Percentiles rank a stretch among this genome's conserved stretches.
Evolutionary conservation across 2,113 vertebrate genomes (phyloP).

Genomic region (Elephas maximus): DNA sequence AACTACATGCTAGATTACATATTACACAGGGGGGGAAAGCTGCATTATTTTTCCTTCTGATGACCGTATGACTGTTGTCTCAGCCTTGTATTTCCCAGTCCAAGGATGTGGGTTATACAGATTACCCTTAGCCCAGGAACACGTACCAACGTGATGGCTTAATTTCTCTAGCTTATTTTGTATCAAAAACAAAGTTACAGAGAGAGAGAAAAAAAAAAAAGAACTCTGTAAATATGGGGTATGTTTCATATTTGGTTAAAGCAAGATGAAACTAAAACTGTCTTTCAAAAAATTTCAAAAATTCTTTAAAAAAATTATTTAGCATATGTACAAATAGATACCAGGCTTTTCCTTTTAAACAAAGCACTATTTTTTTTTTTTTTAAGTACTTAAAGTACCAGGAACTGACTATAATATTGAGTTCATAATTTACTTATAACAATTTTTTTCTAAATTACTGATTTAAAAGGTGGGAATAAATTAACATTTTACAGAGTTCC

Average conservation of each 20-base stretch:
- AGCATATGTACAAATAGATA: slow-evolving; percentile 89
- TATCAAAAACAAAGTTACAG: slow-evolving; percentile 66
- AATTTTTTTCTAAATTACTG: slow-evolving; percentile 88
- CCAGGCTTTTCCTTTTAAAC: slow-evolving; percentile 85
- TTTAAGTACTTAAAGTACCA: slow-evolving; percentile 94
- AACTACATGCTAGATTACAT: slow-evolving; percentile 82
- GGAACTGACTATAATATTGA: slow-evolving; percentile 86
- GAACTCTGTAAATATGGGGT: slow-evolving; percentile 74
- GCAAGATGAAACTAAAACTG: slow-evolving; percentile 86
- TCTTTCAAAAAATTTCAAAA: slow-evolving; percentile 87
- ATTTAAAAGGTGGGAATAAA: slow-evolving; percentile 92
- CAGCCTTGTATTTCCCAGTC: slow-evolving; percentile 69
- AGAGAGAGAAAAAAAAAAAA: neutral
- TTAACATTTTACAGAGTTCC: slow-evolving; percentile 84
- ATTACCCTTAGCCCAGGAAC: slow-evolving; percentile 76
- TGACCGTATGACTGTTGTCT: slow-evolving; percentile 9
- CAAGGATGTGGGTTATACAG: slow-evolving; percentile 63
- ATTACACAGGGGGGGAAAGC: neutral
- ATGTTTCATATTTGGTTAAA: slow-evolving; percentile 93
- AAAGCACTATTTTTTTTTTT: slow-evolving; percentile 87
- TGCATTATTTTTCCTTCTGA: slow-evolving; percentile 49
- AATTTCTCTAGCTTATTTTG: slow-evolving; percentile 77
- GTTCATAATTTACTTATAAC: slow-evolving; percentile 87
- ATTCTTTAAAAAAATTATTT: slow-evolving; percentile 86
- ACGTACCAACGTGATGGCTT: slow-evolving; percentile 67